Conservation (phyloP, 2,113 vertebrate species). For the Peromyscus californicus region DNA sequence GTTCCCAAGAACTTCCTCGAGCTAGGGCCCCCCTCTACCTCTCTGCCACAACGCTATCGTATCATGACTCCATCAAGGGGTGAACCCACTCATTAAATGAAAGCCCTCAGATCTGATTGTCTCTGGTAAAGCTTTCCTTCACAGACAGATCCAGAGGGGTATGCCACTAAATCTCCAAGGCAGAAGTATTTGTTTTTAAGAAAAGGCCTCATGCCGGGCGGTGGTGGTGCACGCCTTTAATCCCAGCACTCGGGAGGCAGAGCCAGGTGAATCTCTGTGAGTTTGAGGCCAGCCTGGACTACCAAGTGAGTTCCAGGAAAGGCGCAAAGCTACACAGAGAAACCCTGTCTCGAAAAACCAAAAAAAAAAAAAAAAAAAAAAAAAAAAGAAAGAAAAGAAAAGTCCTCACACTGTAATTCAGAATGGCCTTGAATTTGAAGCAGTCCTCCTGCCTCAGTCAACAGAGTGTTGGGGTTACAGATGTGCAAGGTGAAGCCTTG, state of each 20-base stretch:
- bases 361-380: no score
- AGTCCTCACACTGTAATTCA: no score
- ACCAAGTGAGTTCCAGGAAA: no score
- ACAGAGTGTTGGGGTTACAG: neutral
- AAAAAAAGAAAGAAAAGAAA: no score
- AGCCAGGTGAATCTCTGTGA: no score
- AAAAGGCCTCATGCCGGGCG: neutral
- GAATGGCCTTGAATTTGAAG: neutral
- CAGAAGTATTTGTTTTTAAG: neutral
- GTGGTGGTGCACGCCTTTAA: no score
- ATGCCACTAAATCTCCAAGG: neutral
- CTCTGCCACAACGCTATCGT: neutral
- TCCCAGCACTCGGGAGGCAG: no score
- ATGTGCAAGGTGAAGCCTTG: neutral
- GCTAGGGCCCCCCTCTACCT: neutral
- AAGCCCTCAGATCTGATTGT: neutral
- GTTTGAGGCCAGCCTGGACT: no score
- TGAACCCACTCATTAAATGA: neutral
- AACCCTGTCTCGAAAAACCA: no score
- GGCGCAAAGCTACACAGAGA: no score
- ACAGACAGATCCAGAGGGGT: neutral
- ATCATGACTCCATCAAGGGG: neutral
- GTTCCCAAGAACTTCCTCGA: neutral
- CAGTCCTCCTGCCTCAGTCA: neutral
- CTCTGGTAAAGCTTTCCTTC: neutral